Conservation (phyloP, 2,888 invertebrate genomes). For the Hypomecis atomaria region DNA sequence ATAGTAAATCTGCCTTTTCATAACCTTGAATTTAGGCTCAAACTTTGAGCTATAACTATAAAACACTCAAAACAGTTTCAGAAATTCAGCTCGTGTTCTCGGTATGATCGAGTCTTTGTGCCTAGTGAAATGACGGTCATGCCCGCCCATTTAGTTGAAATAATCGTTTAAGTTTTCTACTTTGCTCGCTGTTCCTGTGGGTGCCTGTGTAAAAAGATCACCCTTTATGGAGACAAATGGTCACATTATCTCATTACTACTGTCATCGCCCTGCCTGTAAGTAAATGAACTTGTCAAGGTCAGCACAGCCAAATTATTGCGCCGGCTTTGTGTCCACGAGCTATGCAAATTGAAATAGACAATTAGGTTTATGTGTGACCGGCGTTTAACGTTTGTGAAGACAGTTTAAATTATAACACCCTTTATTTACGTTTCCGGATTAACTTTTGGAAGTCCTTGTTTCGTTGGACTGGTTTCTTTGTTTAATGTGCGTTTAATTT, state of each 20-base stretch:
- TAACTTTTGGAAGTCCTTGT: slow-evolving; percentile 15
- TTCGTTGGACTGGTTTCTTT: slow-evolving; percentile 30
- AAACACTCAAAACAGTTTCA: slow-evolving; percentile 13
- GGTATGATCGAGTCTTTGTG: slow-evolving; percentile 8
- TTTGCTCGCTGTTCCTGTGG: slow-evolving; percentile 27
- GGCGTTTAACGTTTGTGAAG: slow-evolving; percentile 36
- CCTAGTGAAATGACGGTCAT: slow-evolving; percentile 13
- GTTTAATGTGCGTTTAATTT: slow-evolving; percentile 23
- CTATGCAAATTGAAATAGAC: slow-evolving; percentile 62
- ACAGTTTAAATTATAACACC: slow-evolving; percentile 23
- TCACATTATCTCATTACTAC: slow-evolving; percentile 51
- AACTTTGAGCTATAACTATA: slow-evolving; percentile 4
- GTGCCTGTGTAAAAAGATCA: slow-evolving; percentile 43
- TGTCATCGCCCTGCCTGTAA: slow-evolving; percentile 43
- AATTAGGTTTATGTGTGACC: slow-evolving; percentile 58
- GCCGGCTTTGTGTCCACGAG: slow-evolving; percentile 52
- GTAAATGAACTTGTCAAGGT: slow-evolving; percentile 68
- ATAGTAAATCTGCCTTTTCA: background rate
- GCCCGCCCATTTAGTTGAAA: slow-evolving; percentile 35
- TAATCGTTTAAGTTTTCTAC: slow-evolving; percentile 44
- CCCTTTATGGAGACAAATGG: slow-evolving; percentile 45
- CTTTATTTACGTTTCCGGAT: slow-evolving; percentile 27
- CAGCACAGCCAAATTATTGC: slow-evolving; percentile 55
- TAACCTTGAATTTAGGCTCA: background rate
- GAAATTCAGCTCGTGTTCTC: slow-evolving; percentile 17